Percentiles rank a stretch among this genome's conserved stretches.
These are phyloP conservation scores for Arenicola marina DNA, from an alignment of 2,888 invertebrate species.

Conservation along the genomic window DNA sequence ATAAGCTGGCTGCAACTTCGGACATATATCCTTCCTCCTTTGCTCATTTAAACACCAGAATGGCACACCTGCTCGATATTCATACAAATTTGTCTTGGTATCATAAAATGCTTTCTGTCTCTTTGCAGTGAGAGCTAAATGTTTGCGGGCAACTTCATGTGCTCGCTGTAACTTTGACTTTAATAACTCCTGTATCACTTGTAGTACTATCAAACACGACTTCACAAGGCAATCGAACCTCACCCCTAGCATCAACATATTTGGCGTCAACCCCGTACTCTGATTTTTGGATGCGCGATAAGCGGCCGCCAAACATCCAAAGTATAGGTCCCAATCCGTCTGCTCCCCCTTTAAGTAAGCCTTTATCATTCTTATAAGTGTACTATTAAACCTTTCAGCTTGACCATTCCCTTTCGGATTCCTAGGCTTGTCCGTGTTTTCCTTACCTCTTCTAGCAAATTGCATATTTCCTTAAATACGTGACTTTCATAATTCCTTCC, in stretches of 20 bases:
- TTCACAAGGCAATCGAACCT: conserved; percentile 29
- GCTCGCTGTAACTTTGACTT: background rate
- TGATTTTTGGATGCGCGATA: conserved; percentile 26
- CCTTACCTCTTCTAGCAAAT: conserved; percentile 26
- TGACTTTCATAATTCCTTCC: conserved; percentile 29
- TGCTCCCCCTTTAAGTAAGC: conserved; percentile 29
- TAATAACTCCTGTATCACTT: background rate
- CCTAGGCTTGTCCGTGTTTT: conserved; percentile 27
- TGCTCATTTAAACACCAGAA: background rate
- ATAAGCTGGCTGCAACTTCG: too few species aligned
- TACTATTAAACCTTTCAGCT: conserved; percentile 25
- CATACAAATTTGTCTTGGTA: background rate
- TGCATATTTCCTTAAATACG: conserved; percentile 33
- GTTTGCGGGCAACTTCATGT: background rate
- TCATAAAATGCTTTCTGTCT: background rate
- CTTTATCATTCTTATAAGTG: conserved; percentile 22
- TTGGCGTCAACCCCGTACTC: conserved; percentile 28
- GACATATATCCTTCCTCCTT: conserved; percentile 57
- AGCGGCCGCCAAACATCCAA: conserved; percentile 29
- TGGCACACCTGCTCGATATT: background rate
- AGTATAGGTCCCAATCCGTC: conserved; percentile 29
- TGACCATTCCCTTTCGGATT: conserved; percentile 29
- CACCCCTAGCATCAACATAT: conserved; percentile 29
- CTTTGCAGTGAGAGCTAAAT: background rate
- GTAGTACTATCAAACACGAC: conserved; percentile 13